Evolutionary conservation across 2,797 vertebrate genomes (phyloP).

Genomic region (Sebastolobus altivelis): DNA sequence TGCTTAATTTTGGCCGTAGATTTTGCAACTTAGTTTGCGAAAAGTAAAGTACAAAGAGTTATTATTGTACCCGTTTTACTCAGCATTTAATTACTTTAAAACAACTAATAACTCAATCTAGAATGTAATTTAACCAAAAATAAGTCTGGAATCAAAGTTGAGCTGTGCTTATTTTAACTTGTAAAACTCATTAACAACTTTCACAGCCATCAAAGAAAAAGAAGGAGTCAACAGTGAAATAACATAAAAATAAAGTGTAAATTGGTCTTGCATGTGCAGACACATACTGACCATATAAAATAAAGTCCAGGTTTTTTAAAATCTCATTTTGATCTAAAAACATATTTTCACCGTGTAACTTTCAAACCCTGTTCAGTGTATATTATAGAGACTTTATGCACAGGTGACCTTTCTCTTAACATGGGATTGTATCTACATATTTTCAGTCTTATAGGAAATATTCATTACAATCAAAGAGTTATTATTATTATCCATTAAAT

Average conservation of each 20-base stretch:
- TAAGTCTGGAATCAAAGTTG: not conserved
- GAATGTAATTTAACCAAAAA: not conserved
- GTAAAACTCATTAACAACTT: not conserved
- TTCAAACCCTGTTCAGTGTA: not conserved
- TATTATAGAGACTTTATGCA: not conserved
- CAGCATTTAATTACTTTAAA: not conserved
- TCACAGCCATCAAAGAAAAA: not conserved
- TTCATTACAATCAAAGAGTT: not conserved
- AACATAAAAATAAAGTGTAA: not conserved
- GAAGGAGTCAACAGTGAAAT: not conserved
- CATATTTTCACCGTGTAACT: not conserved
- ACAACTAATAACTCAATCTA: not conserved
- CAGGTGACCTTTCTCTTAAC: not conserved
- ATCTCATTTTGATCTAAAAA: not conserved
- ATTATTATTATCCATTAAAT: not conserved
- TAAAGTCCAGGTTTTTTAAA: too few relatives aligned
- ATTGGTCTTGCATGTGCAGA: not conserved
- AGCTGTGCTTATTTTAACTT: not conserved
- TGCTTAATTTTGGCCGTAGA: not conserved
- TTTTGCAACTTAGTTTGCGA: not conserved
- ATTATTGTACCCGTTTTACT: not conserved
- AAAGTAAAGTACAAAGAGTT: not conserved
- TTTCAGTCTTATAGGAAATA: not conserved
- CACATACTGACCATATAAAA: rapidly evolving
- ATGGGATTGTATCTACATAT: not conserved